Base-by-base conservation (phyloP, 1,140 invertebrate genomes). In the Pseudoatta argentina region DNA sequence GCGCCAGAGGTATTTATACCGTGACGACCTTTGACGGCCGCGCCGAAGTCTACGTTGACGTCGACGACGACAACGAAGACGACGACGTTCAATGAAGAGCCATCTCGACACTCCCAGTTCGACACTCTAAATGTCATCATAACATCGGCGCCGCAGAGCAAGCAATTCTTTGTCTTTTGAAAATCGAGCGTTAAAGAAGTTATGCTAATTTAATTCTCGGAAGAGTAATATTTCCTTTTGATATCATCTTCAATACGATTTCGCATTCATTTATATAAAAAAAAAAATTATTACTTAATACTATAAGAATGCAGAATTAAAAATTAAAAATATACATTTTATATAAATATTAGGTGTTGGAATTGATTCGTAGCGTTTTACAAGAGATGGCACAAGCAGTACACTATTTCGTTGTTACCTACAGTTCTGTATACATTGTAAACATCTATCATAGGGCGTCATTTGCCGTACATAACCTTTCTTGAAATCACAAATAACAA, bases 1-100 rank as follows among this genome's bases (percentile, higher is more conserved):
- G 92, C 92, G 92, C 92, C 92, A 89, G 79, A 77, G 87, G 87
- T 92, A 92, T 92, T 92, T 92, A 92, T 92, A 92, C 81, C 87
- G 77, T 83, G 89, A 77, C 91, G 91, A 92, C 91, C 91, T 92
- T 92, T 92, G 91, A 91, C 91, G 91, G 89, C 72, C 78, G 69
- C 77, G 89, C 76, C 85, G 87, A 81, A 86, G 86, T 61, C 69
- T 71, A 86, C 78, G 78, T 66, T 51, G 63, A 85, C 86, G 71
- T 48, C 64, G n/a, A 57, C 55, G 18, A 57, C 55, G 55, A 67
- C 69, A 55, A 88, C 63, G 88, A 88, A 48, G 75, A 89, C 77
- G 79, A 67, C 69, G 83, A 86, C 53, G 83, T 88, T 89, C 88
- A 91, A 91, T 91, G 91, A 87, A 91, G 91, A 91, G 81, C 85